Conservation (phyloP, 2,113 vertebrate genomes). For the Cephalopterus ornatus region DNA sequence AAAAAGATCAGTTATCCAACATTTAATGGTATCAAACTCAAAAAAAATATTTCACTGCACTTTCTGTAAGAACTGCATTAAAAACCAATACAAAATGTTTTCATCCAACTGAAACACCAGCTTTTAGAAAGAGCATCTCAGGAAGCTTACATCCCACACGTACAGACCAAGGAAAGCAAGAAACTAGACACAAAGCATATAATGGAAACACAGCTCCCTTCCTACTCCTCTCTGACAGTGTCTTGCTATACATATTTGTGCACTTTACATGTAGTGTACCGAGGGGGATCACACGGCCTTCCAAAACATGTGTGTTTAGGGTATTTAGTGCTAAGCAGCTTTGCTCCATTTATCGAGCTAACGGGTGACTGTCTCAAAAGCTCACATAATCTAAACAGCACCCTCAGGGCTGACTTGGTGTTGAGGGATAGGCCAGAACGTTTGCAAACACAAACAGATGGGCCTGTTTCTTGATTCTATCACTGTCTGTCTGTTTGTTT, state of each 20-base stretch:
- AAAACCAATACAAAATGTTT: constrained; percentile 51
- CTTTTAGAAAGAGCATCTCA: background rate
- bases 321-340: background rate
- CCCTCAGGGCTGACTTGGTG: background rate
- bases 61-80: constrained; percentile 13
- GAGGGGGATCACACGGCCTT: background rate
- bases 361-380: background rate
- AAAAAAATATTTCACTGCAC: background rate
- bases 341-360: background rate
- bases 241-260: background rate
- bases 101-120: constrained; percentile 2
- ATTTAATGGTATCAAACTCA: constrained; percentile 22
- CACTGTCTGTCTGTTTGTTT: background rate
- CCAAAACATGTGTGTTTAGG: accelerated
- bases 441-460: background rate
- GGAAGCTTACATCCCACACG: background rate
- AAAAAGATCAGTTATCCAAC: constrained; percentile 52
- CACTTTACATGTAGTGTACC: background rate
- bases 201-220: background rate
- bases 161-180: background rate
- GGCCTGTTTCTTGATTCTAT: background rate
- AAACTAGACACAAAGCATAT: background rate
- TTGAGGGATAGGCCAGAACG: background rate
- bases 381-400: background rate
- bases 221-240: background rate